Conservation (phyloP, 2,888 invertebrate genomes). For the Rhingia campestris region DNA sequence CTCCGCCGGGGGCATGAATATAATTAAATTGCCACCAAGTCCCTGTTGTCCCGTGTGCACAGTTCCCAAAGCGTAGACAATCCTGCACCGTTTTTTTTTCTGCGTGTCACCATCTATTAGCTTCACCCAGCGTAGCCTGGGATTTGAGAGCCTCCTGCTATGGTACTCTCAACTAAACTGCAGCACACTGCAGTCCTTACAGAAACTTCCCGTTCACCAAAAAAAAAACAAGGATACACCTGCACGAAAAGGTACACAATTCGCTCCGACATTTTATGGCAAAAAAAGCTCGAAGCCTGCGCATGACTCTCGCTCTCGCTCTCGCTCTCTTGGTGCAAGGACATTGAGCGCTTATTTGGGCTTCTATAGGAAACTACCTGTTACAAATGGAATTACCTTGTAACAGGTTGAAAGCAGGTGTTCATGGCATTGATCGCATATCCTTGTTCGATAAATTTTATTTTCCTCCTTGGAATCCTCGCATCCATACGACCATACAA, state of each 20-base stretch:
- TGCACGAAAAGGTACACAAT: slow-evolving; percentile 17
- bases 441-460: slow-evolving; percentile 68
- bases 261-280: slow-evolving; percentile 30
- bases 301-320: slow-evolving; percentile 8
- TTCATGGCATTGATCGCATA: slow-evolving; percentile 73
- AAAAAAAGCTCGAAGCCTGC: slow-evolving; percentile 37
- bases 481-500: too few species aligned
- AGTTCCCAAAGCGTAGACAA: slow-evolving; percentile 34
- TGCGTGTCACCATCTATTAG: slow-evolving; percentile 48
- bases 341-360: slow-evolving; percentile 11
- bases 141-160: background rate
- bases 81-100: slow-evolving; percentile 8
- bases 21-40: slow-evolving; percentile 58
- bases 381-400: slow-evolving; percentile 67
- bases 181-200: slow-evolving; percentile 44
- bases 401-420: slow-evolving; percentile 74
- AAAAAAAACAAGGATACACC: slow-evolving; percentile 16
- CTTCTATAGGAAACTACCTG: slow-evolving; percentile 56
- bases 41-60: slow-evolving; percentile 9
- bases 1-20: slow-evolving; percentile 52
- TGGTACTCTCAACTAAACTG: slow-evolving; percentile 12
- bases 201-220: slow-evolving; percentile 5
- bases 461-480: slow-evolving; percentile 11
- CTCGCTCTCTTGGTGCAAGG: slow-evolving; percentile 27
- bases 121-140: slow-evolving; percentile 21